phyloP scores from a whole-genome alignment of 2,113 vertebrate species.

The Callocephalon fimbriatum region DNA sequence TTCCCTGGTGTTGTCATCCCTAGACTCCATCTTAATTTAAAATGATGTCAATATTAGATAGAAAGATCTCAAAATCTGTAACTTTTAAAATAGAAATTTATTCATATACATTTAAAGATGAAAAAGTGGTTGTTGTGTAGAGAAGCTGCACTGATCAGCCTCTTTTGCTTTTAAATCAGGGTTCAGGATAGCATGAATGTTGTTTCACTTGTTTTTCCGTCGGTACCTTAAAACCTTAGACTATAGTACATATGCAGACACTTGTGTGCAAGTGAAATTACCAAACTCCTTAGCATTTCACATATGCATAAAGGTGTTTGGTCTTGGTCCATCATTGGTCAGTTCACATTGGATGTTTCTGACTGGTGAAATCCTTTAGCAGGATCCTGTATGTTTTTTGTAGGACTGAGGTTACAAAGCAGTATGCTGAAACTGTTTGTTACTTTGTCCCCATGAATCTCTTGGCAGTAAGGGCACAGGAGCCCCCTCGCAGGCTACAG shows the following conservation, averaged over 20 bases:
- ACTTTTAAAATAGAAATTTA: neutral
- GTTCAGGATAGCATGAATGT: neutral
- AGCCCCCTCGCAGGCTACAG: neutral
- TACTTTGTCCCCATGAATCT: neutral
- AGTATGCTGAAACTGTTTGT: neutral
- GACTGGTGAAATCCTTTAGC: neutral
- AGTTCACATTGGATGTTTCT: neutral
- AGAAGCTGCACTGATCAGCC: neutral
- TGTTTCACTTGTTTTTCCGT: neutral
- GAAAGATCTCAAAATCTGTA: constrained; percentile 41
- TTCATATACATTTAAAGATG: neutral
- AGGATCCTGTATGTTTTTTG: neutral
- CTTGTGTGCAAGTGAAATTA: neutral
- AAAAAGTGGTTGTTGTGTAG: neutral
- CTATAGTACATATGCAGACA: neutral
- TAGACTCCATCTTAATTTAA: constrained; percentile 71
- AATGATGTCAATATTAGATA: constrained; percentile 56
- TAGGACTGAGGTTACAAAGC: neutral
- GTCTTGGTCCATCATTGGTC: neutral
- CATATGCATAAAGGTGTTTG: neutral
- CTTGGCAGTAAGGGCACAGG: neutral
- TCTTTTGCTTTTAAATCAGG: neutral
- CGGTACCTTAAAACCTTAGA: neutral
- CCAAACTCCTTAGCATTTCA: neutral
- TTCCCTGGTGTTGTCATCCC: constrained; percentile 61